Percentiles rank a stretch among this genome's conserved stretches.
phyloP scores from a whole-genome alignment of 2,888 invertebrate species.

The Agrochola lota region DNA sequence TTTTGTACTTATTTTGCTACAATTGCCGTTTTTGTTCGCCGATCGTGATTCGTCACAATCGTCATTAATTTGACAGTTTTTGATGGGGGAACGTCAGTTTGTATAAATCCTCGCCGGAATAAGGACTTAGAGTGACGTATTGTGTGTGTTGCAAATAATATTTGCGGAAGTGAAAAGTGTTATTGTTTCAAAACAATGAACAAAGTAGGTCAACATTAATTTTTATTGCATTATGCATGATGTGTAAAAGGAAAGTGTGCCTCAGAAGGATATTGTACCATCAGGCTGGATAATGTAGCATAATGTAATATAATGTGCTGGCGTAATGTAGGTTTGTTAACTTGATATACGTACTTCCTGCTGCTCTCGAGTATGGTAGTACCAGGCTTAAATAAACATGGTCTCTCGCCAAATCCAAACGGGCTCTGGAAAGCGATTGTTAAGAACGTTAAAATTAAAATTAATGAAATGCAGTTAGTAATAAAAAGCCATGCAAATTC shows the following conservation, averaged over 20 bases:
- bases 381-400: background rate
- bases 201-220: slow-evolving; percentile 44
- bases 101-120: slow-evolving; percentile 10
- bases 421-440: background rate
- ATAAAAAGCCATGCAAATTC: background rate
- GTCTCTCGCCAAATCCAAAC: too few relatives aligned
- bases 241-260: background rate
- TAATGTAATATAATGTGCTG: too few relatives aligned
- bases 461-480: too few relatives aligned
- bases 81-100: slow-evolving; percentile 35
- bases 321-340: background rate
- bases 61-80: slow-evolving; percentile 35
- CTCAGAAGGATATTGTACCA: background rate
- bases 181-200: slow-evolving; percentile 38
- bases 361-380: background rate
- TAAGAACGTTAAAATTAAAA: too few relatives aligned
- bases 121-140: slow-evolving; percentile 29
- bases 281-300: too few relatives aligned
- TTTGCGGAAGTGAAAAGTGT: slow-evolving; percentile 21
- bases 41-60: slow-evolving; percentile 19
- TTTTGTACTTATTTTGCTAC: slow-evolving; percentile 65
- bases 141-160: slow-evolving; percentile 10
- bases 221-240: slow-evolving; percentile 17
- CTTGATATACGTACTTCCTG: background rate
- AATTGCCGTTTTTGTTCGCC: slow-evolving; percentile 45